These are phyloP conservation scores for Ophonus ardosiacus DNA, from an alignment of 2,888 invertebrate genomes.

Conservation along the genomic window DNA sequence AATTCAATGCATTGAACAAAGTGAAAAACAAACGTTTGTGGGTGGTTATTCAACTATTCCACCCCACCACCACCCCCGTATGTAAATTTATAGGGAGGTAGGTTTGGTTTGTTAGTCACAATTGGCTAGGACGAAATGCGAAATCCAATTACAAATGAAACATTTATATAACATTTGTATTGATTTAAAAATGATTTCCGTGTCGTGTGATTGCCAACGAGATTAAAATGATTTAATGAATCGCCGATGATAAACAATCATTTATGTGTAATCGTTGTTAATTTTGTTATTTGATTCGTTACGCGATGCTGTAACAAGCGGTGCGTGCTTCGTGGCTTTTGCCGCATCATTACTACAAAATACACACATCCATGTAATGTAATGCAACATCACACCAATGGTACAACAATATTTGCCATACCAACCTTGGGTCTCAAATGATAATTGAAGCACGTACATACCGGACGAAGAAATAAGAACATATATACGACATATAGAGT, in stretches of 20 bases:
- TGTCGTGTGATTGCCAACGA: slow-evolving; percentile 45
- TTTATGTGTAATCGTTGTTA: slow-evolving; percentile 48
- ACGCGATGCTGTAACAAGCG: background rate
- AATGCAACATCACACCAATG: no score
- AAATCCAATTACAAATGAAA: slow-evolving; percentile 56
- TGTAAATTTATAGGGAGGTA: slow-evolving; percentile 9
- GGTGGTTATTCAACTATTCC: slow-evolving; percentile 4
- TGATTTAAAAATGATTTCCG: slow-evolving; percentile 59
- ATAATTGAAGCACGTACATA: no score
- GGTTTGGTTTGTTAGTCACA: background rate
- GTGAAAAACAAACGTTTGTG: slow-evolving; percentile 2
- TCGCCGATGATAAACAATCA: slow-evolving; percentile 54
- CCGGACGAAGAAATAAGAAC: no score
- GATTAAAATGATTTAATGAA: slow-evolving; percentile 61
- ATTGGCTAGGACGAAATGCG: slow-evolving; percentile 14
- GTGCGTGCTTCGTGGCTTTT: slow-evolving; percentile 6
- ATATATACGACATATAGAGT: no score
- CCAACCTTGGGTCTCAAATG: no score
- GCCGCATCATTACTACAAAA: background rate
- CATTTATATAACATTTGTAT: slow-evolving; percentile 58
- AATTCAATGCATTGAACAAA: background rate
- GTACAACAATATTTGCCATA: no score
- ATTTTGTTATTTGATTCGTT: slow-evolving; percentile 48
- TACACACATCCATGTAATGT: no score
- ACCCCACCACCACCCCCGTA: no score